Base-by-base conservation (phyloP, 2,797 vertebrate species). In the Lagocephalus sceleratus region DNA sequence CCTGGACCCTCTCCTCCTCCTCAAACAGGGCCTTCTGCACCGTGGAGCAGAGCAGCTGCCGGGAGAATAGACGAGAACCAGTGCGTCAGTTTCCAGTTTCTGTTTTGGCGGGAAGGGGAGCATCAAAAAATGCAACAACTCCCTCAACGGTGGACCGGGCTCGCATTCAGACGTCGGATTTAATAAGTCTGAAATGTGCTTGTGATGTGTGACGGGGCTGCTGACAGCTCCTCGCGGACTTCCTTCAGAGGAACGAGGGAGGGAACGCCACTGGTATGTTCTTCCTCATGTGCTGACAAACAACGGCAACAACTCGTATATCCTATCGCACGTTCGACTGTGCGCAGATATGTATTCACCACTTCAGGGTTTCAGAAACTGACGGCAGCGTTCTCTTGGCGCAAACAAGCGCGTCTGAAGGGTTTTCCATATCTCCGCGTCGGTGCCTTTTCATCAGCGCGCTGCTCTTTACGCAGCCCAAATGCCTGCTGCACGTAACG, bases 21-120 rank as follows among this genome's bases (percentile, higher is more conserved):
- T 94, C 92, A 21, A 92, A 90, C 61, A 94, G 84, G 51, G 92
- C 92, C 69, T 92, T 93, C 81, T 93, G 92, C 59, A 94, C 89
- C 0, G 88, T 80, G n/a, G 90, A 91, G 73, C 92, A 94, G 70
- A 92, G 41, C 63, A 93, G 51, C 92, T 94, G 76, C 5, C 54
- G 58, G 29, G 25, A 49, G 16, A 69, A 26, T 12, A 42, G 1
- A 57, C 1, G 6, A 1, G 2, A 14, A 42, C 11, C 40, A 2
- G 19, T 6, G 9, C 1, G 6, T 42, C 26, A 29, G 26, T 10
- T 29, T 29, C 26, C 25, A 5, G 5, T 25, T 25, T 7, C 25
- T n/a, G n/a, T n/a, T n/a, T n/a, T n/a, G n/a, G n/a, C n/a, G n/a
- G n/a, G 4, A 5, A 25, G 25, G 8, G 25, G 25, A 25, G 6